A percentile compares a stretch with the other conserved stretches of the same genome.
Conservation (phyloP, 64 coral and sea anemone species). For the Montipora foliosa region DNA sequence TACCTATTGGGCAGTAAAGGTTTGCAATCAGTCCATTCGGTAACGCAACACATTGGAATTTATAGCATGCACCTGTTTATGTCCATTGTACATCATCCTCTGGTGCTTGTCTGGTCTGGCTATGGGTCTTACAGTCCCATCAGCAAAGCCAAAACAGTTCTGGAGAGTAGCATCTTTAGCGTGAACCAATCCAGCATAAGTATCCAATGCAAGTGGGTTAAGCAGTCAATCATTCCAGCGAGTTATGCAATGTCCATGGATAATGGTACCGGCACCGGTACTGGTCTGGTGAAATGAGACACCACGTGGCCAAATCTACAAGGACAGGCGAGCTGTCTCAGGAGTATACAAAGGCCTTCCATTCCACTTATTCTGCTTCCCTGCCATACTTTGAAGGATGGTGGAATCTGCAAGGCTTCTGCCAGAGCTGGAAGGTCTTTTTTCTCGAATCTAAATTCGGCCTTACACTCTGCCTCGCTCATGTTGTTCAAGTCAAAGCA, state of each 20-base stretch:
- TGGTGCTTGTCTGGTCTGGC: too few species aligned
- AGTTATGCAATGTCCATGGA: slow-evolving; percentile 17
- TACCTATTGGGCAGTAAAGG: too few species aligned
- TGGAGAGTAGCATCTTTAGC: too few species aligned
- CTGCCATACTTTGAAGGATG: not conserved
- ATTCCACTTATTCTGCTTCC: not conserved
- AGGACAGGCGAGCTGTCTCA: slow-evolving; percentile 10
- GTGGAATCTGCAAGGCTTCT: slow-evolving; percentile 19
- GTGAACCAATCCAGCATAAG: not conserved
- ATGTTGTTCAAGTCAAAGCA: not conserved
- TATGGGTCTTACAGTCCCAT: too few species aligned
- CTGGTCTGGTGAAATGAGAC: not conserved
- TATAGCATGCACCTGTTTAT: too few species aligned
- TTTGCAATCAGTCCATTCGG: too few species aligned
- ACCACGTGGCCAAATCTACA: slow-evolving; percentile 3
- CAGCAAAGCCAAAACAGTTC: too few species aligned
- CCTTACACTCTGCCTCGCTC: slow-evolving; percentile 19
- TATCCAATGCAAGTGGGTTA: not conserved
- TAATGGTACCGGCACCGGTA: not conserved
- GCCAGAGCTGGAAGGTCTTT: slow-evolving; percentile 21
- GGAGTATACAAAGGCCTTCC: slow-evolving; percentile 5
- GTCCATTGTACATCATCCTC: too few species aligned
- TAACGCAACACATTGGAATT: too few species aligned
- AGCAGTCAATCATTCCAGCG: slow-evolving; percentile 9
- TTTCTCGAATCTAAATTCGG: slow-evolving; percentile 41